Percentiles rank a stretch among this genome's conserved stretches.
phyloP scores from a whole-genome alignment of 1,140 invertebrate species.

The Leptinotarsa texana region DNA sequence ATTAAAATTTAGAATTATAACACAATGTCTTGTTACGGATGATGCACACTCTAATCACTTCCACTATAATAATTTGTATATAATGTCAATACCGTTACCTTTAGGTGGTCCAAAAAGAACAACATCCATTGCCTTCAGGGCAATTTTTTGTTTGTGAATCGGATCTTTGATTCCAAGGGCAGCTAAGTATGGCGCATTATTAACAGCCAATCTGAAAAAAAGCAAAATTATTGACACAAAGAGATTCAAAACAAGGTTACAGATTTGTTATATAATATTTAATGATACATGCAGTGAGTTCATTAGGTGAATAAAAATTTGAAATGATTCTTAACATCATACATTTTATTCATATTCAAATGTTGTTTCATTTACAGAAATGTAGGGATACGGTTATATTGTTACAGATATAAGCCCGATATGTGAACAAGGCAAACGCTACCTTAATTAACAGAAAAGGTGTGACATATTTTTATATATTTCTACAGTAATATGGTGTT shows the following conservation, averaged over 20 bases:
- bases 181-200: slow-evolving; percentile 86
- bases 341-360: no score
- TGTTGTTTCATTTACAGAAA: no score
- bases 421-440: no score
- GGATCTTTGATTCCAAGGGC: slow-evolving; percentile 95
- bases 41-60: neutral
- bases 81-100: slow-evolving; percentile 63
- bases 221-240: neutral
- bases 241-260: neutral
- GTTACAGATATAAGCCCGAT: no score
- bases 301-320: no score
- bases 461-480: no score
- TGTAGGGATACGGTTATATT: no score
- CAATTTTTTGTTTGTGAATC: slow-evolving; percentile 94
- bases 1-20: neutral
- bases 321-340: no score
- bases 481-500: no score
- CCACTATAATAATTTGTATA: neutral
- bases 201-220: slow-evolving; percentile 79
- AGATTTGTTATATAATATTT: slow-evolving; percentile 9
- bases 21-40: slow-evolving; percentile 2
- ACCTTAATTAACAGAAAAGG: no score
- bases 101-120: slow-evolving; percentile 96
- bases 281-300: neutral
- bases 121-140: slow-evolving; percentile 95